These are phyloP conservation scores for Malurus alboscapulatus DNA, from an alignment of 2,113 vertebrate genomes.

Conservation along the genomic window DNA sequence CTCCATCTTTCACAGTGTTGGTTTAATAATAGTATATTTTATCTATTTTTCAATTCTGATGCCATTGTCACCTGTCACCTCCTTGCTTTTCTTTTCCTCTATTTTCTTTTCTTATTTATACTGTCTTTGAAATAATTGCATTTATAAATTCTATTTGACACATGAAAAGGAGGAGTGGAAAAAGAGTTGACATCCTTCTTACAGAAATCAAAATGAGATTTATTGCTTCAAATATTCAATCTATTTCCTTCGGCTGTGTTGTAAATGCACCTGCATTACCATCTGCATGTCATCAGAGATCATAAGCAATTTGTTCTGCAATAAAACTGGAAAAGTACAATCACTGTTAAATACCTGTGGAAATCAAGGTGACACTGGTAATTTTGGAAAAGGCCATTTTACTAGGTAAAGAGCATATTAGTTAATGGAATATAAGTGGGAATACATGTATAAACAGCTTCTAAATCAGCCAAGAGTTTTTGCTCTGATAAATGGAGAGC, in stretches of 20 bases:
- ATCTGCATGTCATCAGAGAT: conserved; percentile 9
- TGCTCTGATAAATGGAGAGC: not conserved
- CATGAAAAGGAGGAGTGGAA: not conserved
- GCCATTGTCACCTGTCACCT: not conserved
- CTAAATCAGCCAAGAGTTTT: not conserved
- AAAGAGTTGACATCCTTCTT: not conserved
- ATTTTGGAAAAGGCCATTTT: conserved; percentile 32
- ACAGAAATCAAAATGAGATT: not conserved
- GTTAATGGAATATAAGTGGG: conserved; percentile 23
- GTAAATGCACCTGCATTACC: not conserved
- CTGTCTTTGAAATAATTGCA: not conserved
- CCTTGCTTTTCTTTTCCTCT: not conserved
- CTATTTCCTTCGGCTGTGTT: not conserved
- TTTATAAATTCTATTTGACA: conserved; percentile 9
- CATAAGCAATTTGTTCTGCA: conserved; percentile 10
- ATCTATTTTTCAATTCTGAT: not conserved
- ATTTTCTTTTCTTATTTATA: not conserved
- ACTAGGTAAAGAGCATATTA: not conserved
- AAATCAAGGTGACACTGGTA: not conserved
- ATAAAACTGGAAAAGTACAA: conserved; percentile 9
- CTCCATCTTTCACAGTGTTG: not conserved
- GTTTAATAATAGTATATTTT: not conserved
- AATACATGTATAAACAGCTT: not conserved
- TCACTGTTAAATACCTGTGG: conserved; percentile 1
- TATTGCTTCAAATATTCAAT: conserved; percentile 8